Evolutionary conservation across 2,113 vertebrate genomes (phyloP).

Genomic region (Lates calcarifer): DNA sequence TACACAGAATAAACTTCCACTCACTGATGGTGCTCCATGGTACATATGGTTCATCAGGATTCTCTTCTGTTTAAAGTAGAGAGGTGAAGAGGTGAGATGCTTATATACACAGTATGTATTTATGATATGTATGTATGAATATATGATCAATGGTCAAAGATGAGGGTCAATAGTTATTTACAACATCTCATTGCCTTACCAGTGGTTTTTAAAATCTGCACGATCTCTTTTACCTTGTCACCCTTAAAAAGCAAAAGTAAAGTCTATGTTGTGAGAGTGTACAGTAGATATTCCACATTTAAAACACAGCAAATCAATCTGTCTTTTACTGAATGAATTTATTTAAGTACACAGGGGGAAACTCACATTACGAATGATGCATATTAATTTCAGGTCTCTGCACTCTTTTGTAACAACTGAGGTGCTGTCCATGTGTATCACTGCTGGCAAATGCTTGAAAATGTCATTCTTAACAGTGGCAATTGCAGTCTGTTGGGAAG

Average conservation of each 20-base stretch:
- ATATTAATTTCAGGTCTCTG: neutral
- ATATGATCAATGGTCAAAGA: neutral
- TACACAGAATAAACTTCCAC: neutral
- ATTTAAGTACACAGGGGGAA: too few species aligned
- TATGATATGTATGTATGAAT: fast-evolving
- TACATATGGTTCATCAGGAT: fast-evolving
- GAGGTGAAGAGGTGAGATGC: neutral
- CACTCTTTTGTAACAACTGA: conserved; percentile 22
- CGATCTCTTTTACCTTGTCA: neutral
- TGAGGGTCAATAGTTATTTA: neutral
- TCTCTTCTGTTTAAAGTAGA: conserved; percentile 8
- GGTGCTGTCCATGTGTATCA: fast-evolving
- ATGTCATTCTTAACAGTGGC: fast-evolving
- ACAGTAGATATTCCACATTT: neutral
- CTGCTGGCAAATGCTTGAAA: fast-evolving
- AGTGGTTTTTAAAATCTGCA: neutral
- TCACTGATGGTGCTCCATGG: neutral
- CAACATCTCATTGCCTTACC: conserved; percentile 18
- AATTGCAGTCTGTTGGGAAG: neutral
- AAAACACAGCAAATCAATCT: neutral
- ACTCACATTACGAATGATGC: neutral
- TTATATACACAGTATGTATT: neutral
- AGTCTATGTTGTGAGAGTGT: neutral
- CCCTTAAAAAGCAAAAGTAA: neutral
- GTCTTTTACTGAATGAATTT: neutral